Percentiles rank a stretch among this genome's conserved stretches.
Evolutionary conservation across 2,797 vertebrate genomes (phyloP).

Genomic region (Loris lydekkerianus): DNA sequence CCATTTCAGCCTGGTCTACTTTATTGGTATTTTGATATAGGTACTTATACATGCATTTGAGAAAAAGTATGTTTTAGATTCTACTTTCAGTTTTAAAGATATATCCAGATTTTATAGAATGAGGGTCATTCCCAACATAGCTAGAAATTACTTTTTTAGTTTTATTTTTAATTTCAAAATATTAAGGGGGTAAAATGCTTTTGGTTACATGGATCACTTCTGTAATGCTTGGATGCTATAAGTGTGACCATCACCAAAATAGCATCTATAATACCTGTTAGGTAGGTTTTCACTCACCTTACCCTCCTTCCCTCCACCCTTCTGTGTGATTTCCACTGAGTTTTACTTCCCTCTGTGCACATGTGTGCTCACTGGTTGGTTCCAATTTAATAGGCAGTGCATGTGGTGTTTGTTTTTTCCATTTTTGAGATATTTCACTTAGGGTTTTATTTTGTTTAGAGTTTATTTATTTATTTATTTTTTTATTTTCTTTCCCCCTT

Average conservation of each 20-base stretch:
- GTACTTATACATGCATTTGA: background rate
- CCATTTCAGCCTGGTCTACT: background rate
- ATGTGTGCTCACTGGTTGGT: background rate
- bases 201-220: background rate
- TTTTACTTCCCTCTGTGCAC: background rate
- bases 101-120: background rate
- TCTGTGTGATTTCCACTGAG: background rate
- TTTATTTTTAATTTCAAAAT: background rate
- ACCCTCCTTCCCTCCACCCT: background rate
- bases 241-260: background rate
- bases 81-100: conserved; percentile 1
- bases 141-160: background rate
- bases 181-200: background rate
- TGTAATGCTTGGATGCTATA: background rate
- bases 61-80: background rate
- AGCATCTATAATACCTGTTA: background rate
- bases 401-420: background rate
- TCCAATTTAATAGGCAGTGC: background rate
- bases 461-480: background rate
- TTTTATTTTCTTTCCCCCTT: background rate
- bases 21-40: background rate
- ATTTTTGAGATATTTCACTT: background rate
- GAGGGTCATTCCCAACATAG: background rate
- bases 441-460: background rate
- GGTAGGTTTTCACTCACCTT: background rate